Conservation (phyloP, 2,888 invertebrate species). For the Ischnus inquisitorius region DNA sequence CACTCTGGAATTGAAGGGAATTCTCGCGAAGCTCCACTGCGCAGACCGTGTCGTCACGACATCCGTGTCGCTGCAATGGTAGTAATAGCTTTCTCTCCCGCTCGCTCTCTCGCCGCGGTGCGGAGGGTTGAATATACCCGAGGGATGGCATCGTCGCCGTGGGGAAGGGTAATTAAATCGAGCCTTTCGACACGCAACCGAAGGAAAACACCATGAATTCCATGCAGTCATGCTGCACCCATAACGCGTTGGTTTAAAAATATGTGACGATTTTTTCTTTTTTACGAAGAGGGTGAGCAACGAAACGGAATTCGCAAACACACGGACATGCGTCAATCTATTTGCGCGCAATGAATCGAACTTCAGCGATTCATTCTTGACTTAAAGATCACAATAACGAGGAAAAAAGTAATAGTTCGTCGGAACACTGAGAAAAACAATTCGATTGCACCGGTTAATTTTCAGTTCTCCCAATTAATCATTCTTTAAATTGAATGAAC, state of each 20-base stretch:
- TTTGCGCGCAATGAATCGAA: too few relatives aligned
- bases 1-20: conserved; percentile 54
- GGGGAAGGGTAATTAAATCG: conserved; percentile 71
- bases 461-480: too few relatives aligned
- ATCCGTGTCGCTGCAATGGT: conserved; percentile 46
- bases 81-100: conserved; percentile 38
- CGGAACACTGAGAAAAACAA: too few relatives aligned
- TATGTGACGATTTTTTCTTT: conserved; percentile 13
- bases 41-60: conserved; percentile 49
- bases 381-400: too few relatives aligned
- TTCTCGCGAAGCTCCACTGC: conserved; percentile 43
- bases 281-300: conserved; percentile 15
- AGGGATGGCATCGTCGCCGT: conserved; percentile 64
- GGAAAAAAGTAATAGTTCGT: too few relatives aligned
- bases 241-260: conserved; percentile 31
- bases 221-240: conserved; percentile 53
- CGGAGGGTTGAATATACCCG: conserved; percentile 53
- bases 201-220: conserved; percentile 37
- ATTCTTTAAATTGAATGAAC: too few relatives aligned
- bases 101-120: conserved; percentile 4
- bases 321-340: too few relatives aligned
- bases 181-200: conserved; percentile 65
- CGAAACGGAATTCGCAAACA: background rate
- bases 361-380: too few relatives aligned
- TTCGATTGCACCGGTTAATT: too few relatives aligned